These are phyloP conservation scores for Steinernema feltiae DNA, from an alignment of 1,140 invertebrate genomes.

Conservation along the genomic window DNA sequence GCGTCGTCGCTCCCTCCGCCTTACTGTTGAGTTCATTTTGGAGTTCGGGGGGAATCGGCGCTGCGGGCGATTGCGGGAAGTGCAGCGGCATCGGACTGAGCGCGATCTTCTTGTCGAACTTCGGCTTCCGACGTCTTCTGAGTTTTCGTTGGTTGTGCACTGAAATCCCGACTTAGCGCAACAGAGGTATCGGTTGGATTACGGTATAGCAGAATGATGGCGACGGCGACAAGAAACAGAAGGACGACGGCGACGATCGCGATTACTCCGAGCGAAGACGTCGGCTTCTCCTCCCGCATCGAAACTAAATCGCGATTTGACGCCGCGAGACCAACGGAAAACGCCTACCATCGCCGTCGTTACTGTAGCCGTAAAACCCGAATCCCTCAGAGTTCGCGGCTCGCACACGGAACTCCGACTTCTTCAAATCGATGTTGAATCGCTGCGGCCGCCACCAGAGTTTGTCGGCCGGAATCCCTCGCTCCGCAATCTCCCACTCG, in stretches of 20 bases:
- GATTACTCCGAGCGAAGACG: conserved; percentile 14
- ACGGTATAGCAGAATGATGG: conserved; percentile 7
- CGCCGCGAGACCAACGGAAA: background rate
- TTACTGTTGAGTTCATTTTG: conserved; percentile 50
- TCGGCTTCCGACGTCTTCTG: conserved; percentile 27
- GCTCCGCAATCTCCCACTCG: conserved; percentile 57
- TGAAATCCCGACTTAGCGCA: background rate
- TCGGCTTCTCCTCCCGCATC: conserved; percentile 11
- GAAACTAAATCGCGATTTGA: background rate
- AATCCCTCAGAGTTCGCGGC: conserved; percentile 56
- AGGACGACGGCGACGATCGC: conserved; percentile 20
- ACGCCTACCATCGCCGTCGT: conserved; percentile 18
- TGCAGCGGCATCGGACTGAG: conserved; percentile 27
- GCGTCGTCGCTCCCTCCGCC: background rate
- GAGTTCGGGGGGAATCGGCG: conserved; percentile 33
- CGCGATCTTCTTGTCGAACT: conserved; percentile 40
- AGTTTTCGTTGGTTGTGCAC: conserved; percentile 25
- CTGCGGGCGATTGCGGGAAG: conserved; percentile 29
- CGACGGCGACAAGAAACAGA: background rate
- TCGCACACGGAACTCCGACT: conserved; percentile 49
- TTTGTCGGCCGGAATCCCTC: conserved; percentile 44
- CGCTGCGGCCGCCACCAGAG: conserved; percentile 34
- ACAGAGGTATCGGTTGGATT: no score
- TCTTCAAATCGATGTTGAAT: conserved; percentile 28
- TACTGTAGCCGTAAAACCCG: conserved; percentile 47